A percentile compares a stretch with the other conserved stretches of the same genome.
These are phyloP conservation scores for Nemoura dubitans DNA, from an alignment of 2,888 invertebrate species.

Conservation along the genomic window DNA sequence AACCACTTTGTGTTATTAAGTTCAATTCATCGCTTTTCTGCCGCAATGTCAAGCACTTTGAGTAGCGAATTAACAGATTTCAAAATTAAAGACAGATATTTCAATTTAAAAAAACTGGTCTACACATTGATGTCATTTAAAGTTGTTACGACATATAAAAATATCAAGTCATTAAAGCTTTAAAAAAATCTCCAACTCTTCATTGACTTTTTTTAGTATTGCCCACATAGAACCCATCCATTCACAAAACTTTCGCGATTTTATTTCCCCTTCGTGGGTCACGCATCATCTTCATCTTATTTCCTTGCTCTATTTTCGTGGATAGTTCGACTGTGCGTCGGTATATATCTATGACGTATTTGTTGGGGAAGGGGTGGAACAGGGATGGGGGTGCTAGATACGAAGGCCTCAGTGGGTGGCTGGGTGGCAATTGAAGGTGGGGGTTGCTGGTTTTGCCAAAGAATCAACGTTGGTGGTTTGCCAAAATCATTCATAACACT, in stretches of 20 bases:
- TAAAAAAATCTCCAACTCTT: not conserved
- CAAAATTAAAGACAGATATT: too few relatives aligned
- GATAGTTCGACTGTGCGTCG: not conserved
- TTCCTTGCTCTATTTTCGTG: not conserved
- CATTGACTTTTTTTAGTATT: not conserved
- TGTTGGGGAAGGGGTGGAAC: too few relatives aligned
- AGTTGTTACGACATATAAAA: too few relatives aligned
- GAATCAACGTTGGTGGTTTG: not conserved
- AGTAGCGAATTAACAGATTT: too few relatives aligned
- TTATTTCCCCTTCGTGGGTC: not conserved
- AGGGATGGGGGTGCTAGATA: too few relatives aligned
- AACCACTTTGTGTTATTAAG: too few relatives aligned
- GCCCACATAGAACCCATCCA: not conserved
- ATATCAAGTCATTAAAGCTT: not conserved
- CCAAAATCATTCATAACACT: not conserved
- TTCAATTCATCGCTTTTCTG: too few relatives aligned
- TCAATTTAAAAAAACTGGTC: too few relatives aligned
- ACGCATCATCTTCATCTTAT: not conserved
- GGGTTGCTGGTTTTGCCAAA: not conserved
- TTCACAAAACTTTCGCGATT: not conserved
- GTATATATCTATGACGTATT: not conserved
- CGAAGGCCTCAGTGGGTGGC: too few relatives aligned
- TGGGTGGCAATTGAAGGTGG: not conserved
- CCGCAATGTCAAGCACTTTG: too few relatives aligned
- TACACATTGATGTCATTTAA: too few relatives aligned